Evolutionary conservation across 2,888 invertebrate species (phyloP).

Genomic region (Pammene aurita): DNA sequence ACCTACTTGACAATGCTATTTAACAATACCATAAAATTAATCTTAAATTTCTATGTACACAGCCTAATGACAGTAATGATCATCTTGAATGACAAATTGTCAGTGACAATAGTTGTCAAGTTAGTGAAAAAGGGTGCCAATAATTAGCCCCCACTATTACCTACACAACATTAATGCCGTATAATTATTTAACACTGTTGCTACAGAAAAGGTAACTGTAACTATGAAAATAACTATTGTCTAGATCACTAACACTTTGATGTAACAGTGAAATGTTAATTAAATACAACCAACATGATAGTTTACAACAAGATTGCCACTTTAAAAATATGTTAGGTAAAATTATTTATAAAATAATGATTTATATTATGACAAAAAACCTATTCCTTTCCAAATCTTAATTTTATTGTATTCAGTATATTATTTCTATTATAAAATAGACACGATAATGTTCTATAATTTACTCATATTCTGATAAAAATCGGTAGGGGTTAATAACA

Average conservation of each 20-base stretch:
- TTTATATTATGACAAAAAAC: no score
- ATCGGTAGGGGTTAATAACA: not conserved
- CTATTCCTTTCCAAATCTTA: no score
- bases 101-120: no score
- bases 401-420: no score
- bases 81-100: no score
- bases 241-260: conserved; percentile 38
- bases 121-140: no score
- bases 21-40: no score
- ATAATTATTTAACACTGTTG: conserved; percentile 12
- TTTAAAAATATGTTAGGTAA: not conserved
- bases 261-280: conserved; percentile 21
- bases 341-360: not conserved
- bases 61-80: no score
- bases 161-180: conserved; percentile 13
- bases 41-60: no score
- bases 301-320: conserved; percentile 7
- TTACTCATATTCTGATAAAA: not conserved
- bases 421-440: no score
- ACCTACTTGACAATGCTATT: no score
- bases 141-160: not conserved
- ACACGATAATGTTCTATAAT: no score
- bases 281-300: conserved; percentile 14
- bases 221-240: conserved; percentile 38
- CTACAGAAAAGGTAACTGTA: conserved; percentile 13